phyloP scores from a whole-genome alignment of 2,113 vertebrate genomes.

The Andinoacara biseriatus region DNA sequence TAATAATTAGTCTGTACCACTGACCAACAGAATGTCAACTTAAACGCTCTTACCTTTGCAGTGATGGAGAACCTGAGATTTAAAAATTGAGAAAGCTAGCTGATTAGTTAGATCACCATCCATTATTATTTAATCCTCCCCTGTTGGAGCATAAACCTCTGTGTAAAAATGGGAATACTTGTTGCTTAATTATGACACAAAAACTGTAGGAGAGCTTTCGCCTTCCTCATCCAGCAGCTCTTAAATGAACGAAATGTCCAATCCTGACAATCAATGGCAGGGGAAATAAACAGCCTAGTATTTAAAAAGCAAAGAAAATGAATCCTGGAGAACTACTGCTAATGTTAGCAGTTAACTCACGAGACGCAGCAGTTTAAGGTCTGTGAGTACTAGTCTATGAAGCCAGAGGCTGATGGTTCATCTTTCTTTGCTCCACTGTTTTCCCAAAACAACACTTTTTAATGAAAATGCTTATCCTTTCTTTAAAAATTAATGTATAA shows the following conservation, averaged over 20 bases:
- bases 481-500: background rate
- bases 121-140: background rate
- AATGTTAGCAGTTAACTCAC: background rate
- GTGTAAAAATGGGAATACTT: background rate
- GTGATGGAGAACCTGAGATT: background rate
- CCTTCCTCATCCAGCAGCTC: background rate
- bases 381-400: too few species aligned
- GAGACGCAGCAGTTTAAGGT: too few species aligned
- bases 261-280: background rate
- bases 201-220: background rate
- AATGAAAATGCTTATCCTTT: background rate
- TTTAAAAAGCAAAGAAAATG: background rate
- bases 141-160: background rate
- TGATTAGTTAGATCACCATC: background rate
- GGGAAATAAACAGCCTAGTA: too few species aligned
- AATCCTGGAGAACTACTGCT: background rate
- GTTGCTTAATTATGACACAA: background rate
- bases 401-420: background rate
- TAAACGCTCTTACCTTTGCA: background rate
- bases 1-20: background rate
- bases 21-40: background rate
- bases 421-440: background rate
- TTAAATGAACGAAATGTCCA: background rate
- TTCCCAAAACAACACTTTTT: background rate
- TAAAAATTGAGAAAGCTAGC: background rate